These are phyloP conservation scores for Cephalopachus bancanus DNA, from an alignment of 2,797 vertebrate species.

Conservation along the genomic window DNA sequence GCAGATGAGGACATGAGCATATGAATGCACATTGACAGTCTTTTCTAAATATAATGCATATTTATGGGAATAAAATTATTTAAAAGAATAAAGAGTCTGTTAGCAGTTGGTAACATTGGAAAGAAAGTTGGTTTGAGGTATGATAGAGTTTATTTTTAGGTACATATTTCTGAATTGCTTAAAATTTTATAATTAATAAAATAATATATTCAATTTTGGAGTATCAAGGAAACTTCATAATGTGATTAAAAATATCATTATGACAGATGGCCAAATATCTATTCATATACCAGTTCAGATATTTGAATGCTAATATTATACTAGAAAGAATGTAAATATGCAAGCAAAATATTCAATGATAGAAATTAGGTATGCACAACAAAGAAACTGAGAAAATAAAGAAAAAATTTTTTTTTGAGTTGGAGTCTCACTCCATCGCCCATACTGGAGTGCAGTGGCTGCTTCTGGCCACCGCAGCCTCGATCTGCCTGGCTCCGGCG, in stretches of 20 bases:
- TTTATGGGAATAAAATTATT: slow-evolving; percentile 60
- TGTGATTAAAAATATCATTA: slow-evolving; percentile 47
- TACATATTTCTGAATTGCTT: slow-evolving; percentile 5
- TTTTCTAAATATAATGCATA: slow-evolving; percentile 20
- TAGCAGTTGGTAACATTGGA: neutral
- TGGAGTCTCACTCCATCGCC: too few species aligned
- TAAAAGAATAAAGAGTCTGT: slow-evolving; percentile 48
- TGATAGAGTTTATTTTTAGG: slow-evolving; percentile 14
- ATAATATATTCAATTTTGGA: slow-evolving; percentile 10
- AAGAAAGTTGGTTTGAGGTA: slow-evolving; percentile 14
- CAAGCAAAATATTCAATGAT: neutral
- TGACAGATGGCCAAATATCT: slow-evolving; percentile 12
- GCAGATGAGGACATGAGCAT: neutral
- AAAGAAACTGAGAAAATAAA: neutral
- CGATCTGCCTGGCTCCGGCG: too few species aligned
- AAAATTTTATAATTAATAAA: slow-evolving; percentile 48
- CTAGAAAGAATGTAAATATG: slow-evolving; percentile 33
- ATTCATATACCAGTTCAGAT: neutral
- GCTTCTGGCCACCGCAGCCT: too few species aligned
- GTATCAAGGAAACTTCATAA: slow-evolving; percentile 4
- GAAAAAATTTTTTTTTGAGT: neutral
- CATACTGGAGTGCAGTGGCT: too few species aligned
- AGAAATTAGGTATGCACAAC: neutral
- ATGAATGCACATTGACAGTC: slow-evolving; percentile 14
- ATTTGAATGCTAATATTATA: neutral